Percentiles rank a stretch among this genome's conserved stretches.
Conservation (phyloP, 2,113 vertebrate genomes). For the Coracopsis vasa region DNA sequence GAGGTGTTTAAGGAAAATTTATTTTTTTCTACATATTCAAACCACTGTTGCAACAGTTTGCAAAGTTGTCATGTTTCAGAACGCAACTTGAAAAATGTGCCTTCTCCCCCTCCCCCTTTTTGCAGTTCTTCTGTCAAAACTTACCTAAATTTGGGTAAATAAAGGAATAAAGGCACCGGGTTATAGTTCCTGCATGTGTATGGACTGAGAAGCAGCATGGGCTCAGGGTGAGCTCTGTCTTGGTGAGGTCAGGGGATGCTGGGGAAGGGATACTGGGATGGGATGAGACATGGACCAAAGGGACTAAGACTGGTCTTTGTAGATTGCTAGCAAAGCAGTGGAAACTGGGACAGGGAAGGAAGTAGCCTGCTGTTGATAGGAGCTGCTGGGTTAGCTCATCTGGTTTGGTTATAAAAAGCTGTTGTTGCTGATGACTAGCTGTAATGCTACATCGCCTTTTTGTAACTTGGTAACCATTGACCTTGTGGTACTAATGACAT, state of each 20-base stretch:
- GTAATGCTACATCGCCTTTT: accelerated
- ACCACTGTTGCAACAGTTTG: not conserved
- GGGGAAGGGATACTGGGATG: not conserved
- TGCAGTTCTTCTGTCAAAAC: not conserved
- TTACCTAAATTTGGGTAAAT: not conserved
- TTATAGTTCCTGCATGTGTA: accelerated
- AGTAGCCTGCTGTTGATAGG: not conserved
- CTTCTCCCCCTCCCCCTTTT: not conserved
- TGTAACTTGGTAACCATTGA: not conserved
- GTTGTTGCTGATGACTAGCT: not conserved
- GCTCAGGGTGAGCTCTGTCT: not conserved
- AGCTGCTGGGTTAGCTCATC: not conserved
- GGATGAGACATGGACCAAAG: not conserved
- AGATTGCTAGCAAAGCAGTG: not conserved
- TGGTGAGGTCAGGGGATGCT: not conserved
- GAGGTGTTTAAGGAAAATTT: not conserved
- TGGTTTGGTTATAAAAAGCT: not conserved
- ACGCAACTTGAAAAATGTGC: not conserved
- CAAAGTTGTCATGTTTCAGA: not conserved
- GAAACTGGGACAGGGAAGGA: not conserved
- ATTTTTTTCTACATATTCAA: not conserved
- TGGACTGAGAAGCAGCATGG: not conserved
- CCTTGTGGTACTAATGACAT: not conserved
- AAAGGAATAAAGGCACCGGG: accelerated
- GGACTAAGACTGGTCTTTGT: not conserved